Base-by-base conservation (phyloP, 2,113 vertebrate species). In the Zingel zingel region DNA sequence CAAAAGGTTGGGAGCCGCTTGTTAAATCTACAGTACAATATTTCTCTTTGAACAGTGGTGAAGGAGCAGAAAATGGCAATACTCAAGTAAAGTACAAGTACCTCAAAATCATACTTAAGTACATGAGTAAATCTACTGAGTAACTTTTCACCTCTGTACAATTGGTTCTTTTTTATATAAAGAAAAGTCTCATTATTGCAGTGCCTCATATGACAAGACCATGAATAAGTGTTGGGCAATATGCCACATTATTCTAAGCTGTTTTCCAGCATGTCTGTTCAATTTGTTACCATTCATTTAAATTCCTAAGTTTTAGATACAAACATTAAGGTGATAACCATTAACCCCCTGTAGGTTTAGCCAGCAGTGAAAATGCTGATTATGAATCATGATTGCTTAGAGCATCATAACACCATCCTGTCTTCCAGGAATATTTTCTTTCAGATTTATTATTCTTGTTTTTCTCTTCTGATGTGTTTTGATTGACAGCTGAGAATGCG, bases 221-320 rank as follows among this genome's bases (percentile, higher is more conserved):
- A 39, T 43, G 50, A 83, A 66, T 23, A 25, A 71, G 5, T 15
- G 12, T 56, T 81, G 27, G 36, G 27, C 30, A 50, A 30, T 16
- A 30, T 30, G 8, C 54, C 45, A 59, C n/a, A 13, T 70, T 47
- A 62, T 54, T 25, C 14, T 2, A 2, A 79, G 69, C 25, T 48
- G 7, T 86, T 79, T 79, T 73, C 72, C 56, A 45, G 43, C 56
- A 65, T 25, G 70, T 71, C 74, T 81, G 16, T 73, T 79, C 71
- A 84, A 74, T 84, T 78, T 79, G 51, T 68, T 14, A 14, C 58
- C 48, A 80, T 78, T 85, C 79, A 81, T 81, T 78, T 69, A 64
- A 88, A 83, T 82, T 73, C 16, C 48, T 3, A 0, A 30, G 4
- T 58, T 84, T 78, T 23, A 45, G 45, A 70, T 58, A 71, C 48